Evolutionary conservation across 2,797 vertebrate species (phyloP), one percentile per base, ranked within the genome.

Genomic region (Sebastes ruberrimus): DNA sequence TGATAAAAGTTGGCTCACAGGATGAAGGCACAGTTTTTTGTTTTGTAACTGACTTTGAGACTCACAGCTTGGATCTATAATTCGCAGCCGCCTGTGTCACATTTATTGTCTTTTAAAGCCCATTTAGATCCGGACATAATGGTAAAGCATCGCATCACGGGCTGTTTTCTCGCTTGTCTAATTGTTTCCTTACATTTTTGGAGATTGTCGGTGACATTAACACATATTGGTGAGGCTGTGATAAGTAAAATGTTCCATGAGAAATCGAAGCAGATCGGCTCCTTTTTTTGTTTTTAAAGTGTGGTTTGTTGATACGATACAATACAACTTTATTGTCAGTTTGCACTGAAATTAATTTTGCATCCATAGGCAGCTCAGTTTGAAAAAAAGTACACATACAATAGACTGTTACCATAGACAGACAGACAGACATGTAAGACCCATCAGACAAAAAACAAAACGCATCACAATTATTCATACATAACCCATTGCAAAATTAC

Each of bases 41-140:
- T 77, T 88, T 71, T 81, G 81, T 66, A 80, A 80, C 57, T 56
- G 52, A 23, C 13, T 27, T 18, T 32, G 16, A 56, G 3, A 32
- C 56, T 56, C 7, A 10, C 6, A 7, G 53, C n/a, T n/a, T 49
- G 10, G n/a, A 61, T 52, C 8, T 61, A 4, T 22, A 30, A 60
- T 30, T 49, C 57, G 57, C 74, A 77, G 49, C 33, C 38, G 6
- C 4, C 3, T 38, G 4, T 38, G 28, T 57, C 7, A 23, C 1
- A 7, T 65, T 4, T 68, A 70, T 65, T 60, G 52, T 60, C n/a
- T 22, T 66, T 32, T 13, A 10, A 57, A 16, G 20, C 4, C 14
- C 6, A 1, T 73, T 71, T 30, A 14, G 4, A 73, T 23, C 18
- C 3, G 57, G 20, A n/a, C 6, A 38, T 11, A 49, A 7, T 6